Evolutionary conservation across 2,888 invertebrate genomes (phyloP), one percentile per base, ranked within the genome.

Genomic region (Rutpela maculata): DNA sequence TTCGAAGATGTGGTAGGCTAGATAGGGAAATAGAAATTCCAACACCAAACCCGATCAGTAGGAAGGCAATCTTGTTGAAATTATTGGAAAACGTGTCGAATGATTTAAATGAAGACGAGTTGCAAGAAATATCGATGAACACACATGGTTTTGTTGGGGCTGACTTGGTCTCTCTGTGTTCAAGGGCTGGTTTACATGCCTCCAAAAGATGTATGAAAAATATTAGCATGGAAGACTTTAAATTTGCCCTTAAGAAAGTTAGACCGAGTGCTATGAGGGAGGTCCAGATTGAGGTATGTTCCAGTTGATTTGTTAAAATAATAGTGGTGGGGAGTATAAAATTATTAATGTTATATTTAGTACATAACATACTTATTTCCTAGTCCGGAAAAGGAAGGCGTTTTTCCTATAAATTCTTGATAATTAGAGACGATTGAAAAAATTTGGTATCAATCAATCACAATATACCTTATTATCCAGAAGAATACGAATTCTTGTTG

Each of bases 141-240:
- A 95, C 97, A 7, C 98, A 98, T 89, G 98, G 98, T 0, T 98
- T 95, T 91, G 97, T 98, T 0, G 97, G 96, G 7, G 96, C 96
- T 0, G 98, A 98, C 91, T 90, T 98, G 68, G 92, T 93, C 0
- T 94, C 94, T 77, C 90, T 98, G 0, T 94, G 95, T 81, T 94
- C 95, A 10, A 93, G 95, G 87, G 96, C 97, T 4, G 92, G 93
- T 12, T 90, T 95, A 85, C 91, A 91, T 84, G 93, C 94, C 31
- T 89, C 93, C 9, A 93, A 92, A 86, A 88, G 88, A 7, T 77
- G 80, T 7, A 78, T 80, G 15, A 69, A 75, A 15, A 78, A 56
- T 19, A 82, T 92, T 1, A 84, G 84, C 9, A 81, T 88, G 1
- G 89, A 91, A 9, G 93, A 96, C 88, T 91, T 96, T 43, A 90